Evolutionary conservation across 2,113 vertebrate genomes (phyloP).

Genomic region (Gobio gobio): DNA sequence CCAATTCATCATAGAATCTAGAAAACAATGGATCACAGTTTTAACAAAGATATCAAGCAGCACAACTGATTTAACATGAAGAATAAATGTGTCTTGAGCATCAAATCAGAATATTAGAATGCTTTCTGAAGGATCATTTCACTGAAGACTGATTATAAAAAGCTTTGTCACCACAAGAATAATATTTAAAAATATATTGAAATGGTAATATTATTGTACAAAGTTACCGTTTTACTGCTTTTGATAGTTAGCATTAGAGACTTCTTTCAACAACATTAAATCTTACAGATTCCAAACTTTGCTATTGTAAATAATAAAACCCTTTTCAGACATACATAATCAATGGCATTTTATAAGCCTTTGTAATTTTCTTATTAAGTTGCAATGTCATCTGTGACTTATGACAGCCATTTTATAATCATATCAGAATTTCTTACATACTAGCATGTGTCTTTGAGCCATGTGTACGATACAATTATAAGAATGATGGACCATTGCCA

Average conservation of each 20-base stretch:
- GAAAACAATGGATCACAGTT: background rate
- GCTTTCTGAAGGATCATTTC: too few species aligned
- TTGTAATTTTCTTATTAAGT: background rate
- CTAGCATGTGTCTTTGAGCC: background rate
- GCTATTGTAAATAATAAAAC: background rate
- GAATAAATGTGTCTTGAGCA: too few species aligned
- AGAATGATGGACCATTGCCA: background rate
- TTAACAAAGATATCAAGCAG: background rate
- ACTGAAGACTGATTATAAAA: too few species aligned
- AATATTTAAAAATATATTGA: background rate
- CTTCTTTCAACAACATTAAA: too few species aligned
- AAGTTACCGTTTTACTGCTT: too few species aligned
- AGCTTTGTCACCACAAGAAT: background rate
- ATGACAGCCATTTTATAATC: background rate
- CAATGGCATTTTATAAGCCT: background rate
- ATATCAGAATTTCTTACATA: background rate
- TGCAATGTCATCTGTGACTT: background rate
- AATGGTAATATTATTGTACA: too few species aligned
- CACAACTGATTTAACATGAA: background rate
- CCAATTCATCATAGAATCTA: background rate
- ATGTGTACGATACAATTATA: background rate
- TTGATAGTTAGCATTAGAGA: too few species aligned
- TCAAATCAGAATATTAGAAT: too few species aligned
- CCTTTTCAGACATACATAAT: background rate
- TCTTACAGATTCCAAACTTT: too few species aligned